A percentile compares a stretch with the other conserved stretches of the same genome.
phyloP scores from a whole-genome alignment of 2,888 invertebrate species.

The Drosophila nigricruria region DNA sequence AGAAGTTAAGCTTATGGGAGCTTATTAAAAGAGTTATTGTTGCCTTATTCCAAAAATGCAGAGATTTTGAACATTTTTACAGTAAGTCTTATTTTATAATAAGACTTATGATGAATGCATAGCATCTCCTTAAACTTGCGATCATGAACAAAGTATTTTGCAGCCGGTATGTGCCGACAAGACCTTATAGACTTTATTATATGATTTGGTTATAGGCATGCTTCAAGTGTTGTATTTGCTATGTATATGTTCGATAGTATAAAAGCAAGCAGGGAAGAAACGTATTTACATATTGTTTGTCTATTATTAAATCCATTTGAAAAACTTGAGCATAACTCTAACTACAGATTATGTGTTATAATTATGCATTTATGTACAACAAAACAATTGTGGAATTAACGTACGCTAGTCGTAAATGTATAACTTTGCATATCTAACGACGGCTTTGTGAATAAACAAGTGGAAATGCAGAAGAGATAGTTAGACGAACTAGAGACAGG shows the following conservation, averaged over 20 bases:
- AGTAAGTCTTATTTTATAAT: too few species aligned
- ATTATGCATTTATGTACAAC: constrained; percentile 12
- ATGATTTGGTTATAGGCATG: constrained; percentile 7
- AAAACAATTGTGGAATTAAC: background rate
- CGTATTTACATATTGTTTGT: constrained; percentile 4
- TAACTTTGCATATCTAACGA: constrained; percentile 16
- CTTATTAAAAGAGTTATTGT: too few species aligned
- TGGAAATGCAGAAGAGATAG: constrained; percentile 27
- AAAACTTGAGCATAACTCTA: constrained; percentile 8
- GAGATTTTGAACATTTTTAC: too few species aligned
- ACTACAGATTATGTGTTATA: constrained; percentile 10
- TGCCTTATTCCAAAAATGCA: too few species aligned
- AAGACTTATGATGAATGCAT: background rate
- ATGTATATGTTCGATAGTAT: background rate
- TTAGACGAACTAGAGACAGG: background rate
- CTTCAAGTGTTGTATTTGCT: background rate
- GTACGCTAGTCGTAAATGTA: background rate
- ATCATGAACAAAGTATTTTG: constrained; percentile 4
- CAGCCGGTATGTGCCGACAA: background rate
- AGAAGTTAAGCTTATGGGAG: too few species aligned
- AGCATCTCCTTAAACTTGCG: background rate
- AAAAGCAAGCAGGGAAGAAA: background rate
- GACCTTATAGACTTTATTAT: background rate
- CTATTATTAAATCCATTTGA: background rate
- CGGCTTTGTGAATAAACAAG: constrained; percentile 42